A percentile compares a stretch with the other conserved stretches of the same genome.
These are phyloP conservation scores for Drosophila lutescens DNA, from an alignment of 2,888 invertebrate species.

Conservation along the genomic window DNA sequence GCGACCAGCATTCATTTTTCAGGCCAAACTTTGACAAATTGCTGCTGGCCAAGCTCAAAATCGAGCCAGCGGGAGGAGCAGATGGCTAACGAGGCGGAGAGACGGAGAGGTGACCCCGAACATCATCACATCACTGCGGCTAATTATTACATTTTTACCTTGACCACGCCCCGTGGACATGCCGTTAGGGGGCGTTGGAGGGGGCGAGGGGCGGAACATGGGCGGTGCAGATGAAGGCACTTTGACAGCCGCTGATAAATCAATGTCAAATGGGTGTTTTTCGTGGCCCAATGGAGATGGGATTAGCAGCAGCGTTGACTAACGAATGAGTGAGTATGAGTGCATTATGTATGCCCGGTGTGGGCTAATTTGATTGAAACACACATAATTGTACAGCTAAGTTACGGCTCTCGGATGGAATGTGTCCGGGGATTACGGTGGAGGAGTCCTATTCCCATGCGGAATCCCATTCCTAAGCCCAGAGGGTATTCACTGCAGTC, in stretches of 20 bases:
- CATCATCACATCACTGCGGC: constrained; percentile 56
- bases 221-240: constrained; percentile 26
- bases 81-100: constrained; percentile 1
- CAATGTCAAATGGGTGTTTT: constrained; percentile 56
- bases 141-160: constrained; percentile 65
- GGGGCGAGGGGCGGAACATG: neutral
- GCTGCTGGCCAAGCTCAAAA: constrained; percentile 46
- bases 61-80: constrained; percentile 9
- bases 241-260: constrained; percentile 66
- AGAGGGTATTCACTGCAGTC: neutral
- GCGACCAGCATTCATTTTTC: constrained; percentile 40
- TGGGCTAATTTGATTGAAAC: constrained; percentile 39
- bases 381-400: constrained; percentile 33
- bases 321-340: constrained; percentile 22
- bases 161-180: constrained; percentile 33
- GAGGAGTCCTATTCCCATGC: neutral
- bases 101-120: constrained; percentile 16
- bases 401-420: constrained; percentile 4
- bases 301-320: constrained; percentile 22
- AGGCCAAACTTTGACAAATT: constrained; percentile 66
- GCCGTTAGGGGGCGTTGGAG: neutral
- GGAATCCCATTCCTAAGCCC: neutral
- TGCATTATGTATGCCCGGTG: constrained; percentile 40
- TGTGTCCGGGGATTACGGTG: constrained; percentile 10
- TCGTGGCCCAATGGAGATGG: neutral